phyloP scores from a whole-genome alignment of 2,113 vertebrate genomes.

The Thinocorus orbignyianus region DNA sequence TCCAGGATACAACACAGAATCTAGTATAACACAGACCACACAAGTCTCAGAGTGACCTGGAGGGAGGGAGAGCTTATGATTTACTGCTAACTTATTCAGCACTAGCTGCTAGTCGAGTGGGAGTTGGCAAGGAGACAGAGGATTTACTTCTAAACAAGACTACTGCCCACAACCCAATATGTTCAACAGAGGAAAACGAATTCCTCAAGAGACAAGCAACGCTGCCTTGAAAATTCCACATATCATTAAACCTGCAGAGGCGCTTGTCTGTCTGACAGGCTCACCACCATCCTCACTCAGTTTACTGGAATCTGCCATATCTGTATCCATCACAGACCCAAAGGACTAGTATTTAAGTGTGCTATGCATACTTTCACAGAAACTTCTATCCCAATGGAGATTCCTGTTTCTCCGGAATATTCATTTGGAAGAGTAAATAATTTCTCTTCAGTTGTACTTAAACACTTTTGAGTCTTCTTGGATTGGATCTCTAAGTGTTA shows the following conservation, averaged over 20 bases:
- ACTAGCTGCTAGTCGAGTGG: not conserved
- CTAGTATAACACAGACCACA: not conserved
- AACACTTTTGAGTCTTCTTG: not conserved
- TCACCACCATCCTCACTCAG: not conserved
- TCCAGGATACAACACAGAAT: not conserved
- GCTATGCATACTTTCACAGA: not conserved
- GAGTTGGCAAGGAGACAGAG: constrained; percentile 22
- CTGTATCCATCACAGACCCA: not conserved
- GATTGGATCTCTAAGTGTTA: not conserved
- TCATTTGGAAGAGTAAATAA: not conserved
- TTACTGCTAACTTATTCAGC: constrained; percentile 3
- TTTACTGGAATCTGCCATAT: not conserved
- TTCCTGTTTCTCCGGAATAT: not conserved
- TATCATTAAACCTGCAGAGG: not conserved
- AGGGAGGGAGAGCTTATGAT: not conserved
- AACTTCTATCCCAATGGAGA: not conserved
- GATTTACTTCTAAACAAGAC: constrained; percentile 18
- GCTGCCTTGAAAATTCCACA: not conserved
- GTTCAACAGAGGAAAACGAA: not conserved
- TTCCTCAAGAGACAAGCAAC: not conserved
- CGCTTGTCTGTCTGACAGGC: not conserved
- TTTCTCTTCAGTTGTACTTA: not conserved
- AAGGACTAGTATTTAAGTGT: not conserved
- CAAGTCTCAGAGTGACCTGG: not conserved
- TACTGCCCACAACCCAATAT: not conserved